phyloP scores from a whole-genome alignment of 2,113 vertebrate species.

The Macquaria ambigua region DNA sequence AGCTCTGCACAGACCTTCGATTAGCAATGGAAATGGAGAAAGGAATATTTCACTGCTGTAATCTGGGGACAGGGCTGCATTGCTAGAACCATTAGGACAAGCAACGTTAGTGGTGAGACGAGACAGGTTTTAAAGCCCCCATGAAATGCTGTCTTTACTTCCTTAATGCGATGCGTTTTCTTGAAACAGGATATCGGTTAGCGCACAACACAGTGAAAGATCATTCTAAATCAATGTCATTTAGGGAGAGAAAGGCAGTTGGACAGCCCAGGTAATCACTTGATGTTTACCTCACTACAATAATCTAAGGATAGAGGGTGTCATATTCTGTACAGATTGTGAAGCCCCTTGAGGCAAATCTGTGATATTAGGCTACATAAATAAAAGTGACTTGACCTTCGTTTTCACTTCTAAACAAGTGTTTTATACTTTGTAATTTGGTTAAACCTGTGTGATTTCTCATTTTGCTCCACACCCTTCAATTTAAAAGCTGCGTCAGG shows the following conservation, averaged over 20 bases:
- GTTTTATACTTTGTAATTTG: not conserved
- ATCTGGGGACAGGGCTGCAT: conserved; percentile 2
- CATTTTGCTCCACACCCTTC: not conserved
- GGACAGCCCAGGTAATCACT: not conserved
- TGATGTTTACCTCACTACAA: not conserved
- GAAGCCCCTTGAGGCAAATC: not conserved
- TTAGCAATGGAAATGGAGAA: conserved; percentile 19
- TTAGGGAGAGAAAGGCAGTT: not conserved
- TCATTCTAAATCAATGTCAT: conserved; percentile 3
- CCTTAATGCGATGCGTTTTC: conserved; percentile 26
- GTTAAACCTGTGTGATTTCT: not conserved
- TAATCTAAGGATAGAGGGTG: not conserved
- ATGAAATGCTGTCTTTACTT: conserved; percentile 5
- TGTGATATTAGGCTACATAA: not conserved
- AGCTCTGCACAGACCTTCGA: conserved; percentile 7
- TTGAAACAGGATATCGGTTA: conserved; percentile 36
- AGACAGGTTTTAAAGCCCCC: conserved; percentile 15
- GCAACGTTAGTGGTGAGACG: conserved; percentile 5
- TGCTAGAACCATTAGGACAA: conserved; percentile 13
- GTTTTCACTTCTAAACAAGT: not conserved
- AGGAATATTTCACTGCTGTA: conserved; percentile 35
- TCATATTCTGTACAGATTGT: not conserved
- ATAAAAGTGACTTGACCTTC: not conserved
- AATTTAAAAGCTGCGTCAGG: not conserved
- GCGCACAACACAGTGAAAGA: not conserved